Conservation (phyloP, 2,888 invertebrate genomes). For the Electrophaes corylata region DNA sequence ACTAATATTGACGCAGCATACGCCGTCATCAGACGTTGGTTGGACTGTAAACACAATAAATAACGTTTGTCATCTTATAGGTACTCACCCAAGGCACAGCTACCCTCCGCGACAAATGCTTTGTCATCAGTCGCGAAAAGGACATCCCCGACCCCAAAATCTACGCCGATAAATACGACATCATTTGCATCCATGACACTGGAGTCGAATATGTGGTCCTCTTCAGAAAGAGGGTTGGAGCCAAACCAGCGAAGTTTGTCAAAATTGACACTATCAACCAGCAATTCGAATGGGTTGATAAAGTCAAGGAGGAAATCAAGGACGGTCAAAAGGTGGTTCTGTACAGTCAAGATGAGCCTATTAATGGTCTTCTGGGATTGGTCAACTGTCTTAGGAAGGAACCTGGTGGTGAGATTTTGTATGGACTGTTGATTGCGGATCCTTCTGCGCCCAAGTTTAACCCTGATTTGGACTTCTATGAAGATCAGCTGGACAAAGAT, state of each 20-base stretch:
- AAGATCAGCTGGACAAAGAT: conserved; percentile 87
- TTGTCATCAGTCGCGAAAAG: conserved; percentile 85
- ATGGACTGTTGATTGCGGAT: conserved; percentile 87
- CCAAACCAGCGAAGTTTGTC: conserved; percentile 75
- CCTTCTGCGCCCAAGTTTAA: conserved; percentile 87
- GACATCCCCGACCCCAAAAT: conserved; percentile 72
- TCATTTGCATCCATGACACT: conserved; percentile 76
- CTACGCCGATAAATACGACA: conserved; percentile 71
- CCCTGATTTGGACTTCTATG: conserved; percentile 86
- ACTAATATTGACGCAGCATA: no score
- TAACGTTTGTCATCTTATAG: conserved; percentile 44
- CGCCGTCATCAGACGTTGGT: no score
- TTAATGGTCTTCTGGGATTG: conserved; percentile 94
- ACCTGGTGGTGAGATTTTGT: conserved; percentile 87
- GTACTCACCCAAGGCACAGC: conserved; percentile 72
- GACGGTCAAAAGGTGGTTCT: conserved; percentile 84
- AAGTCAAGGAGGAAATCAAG: conserved; percentile 69
- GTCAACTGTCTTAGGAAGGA: conserved; percentile 94
- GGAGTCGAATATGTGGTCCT: conserved; percentile 82
- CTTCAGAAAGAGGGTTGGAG: conserved; percentile 75
- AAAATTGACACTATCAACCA: conserved; percentile 68
- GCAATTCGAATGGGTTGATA: conserved; percentile 81
- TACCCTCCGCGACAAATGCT: conserved; percentile 84
- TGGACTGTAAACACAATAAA: no score
- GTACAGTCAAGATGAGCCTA: conserved; percentile 86